These are phyloP conservation scores for Stomatorhinus ivindoensis DNA, from an alignment of 2,113 vertebrate genomes.

Conservation along the genomic window DNA sequence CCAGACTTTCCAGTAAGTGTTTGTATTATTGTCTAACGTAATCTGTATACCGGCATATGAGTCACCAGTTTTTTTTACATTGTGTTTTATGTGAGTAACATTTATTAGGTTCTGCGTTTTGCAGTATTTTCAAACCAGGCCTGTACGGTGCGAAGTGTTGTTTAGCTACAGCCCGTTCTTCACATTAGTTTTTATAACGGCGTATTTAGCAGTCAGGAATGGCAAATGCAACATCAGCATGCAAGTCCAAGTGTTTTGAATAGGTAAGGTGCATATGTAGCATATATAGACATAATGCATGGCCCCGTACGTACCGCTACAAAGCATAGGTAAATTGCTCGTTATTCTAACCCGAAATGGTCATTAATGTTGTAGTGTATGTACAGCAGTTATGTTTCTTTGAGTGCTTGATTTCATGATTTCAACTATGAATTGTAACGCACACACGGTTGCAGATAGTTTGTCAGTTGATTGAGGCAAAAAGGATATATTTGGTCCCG, in stretches of 20 bases:
- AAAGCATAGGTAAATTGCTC: not conserved
- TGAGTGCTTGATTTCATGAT: not conserved
- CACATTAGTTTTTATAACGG: not conserved
- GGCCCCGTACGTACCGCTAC: not conserved
- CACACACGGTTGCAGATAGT: not conserved
- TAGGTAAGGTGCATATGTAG: not conserved
- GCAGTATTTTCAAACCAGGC: not conserved
- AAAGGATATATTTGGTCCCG: not conserved
- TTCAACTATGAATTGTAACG: not conserved
- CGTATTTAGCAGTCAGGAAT: not conserved
- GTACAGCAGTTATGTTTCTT: not conserved
- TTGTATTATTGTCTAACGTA: not conserved
- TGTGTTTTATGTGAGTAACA: not conserved
- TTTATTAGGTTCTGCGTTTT: not conserved
- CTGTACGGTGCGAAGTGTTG: not conserved
- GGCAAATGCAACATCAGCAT: not conserved
- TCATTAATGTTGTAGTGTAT: not conserved
- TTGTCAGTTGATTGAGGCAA: not conserved
- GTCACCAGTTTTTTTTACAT: not conserved
- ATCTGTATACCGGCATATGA: not conserved
- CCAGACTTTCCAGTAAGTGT: constrained; percentile 55
- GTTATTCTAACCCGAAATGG: not conserved
- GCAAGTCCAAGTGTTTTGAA: not conserved
- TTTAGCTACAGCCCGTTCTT: not conserved
- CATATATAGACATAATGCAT: not conserved